These are phyloP conservation scores for Notarius lentiginosus DNA, from an alignment of 2,113 vertebrate genomes.

Conservation along the genomic window DNA sequence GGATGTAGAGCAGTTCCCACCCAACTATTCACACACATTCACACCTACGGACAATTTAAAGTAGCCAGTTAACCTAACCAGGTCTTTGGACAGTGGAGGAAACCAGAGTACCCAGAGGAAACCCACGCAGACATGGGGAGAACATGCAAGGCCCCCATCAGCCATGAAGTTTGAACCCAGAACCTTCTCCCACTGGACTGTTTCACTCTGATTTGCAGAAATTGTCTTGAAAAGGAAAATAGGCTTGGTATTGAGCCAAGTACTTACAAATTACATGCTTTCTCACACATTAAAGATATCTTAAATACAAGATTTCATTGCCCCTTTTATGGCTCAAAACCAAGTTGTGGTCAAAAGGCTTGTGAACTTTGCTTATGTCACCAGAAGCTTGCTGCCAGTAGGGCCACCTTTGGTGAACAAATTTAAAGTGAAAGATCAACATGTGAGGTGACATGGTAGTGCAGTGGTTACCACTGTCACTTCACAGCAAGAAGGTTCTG, in stretches of 20 bases:
- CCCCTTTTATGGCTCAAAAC: background rate
- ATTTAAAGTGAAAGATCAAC: background rate
- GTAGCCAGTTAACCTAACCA: too few relatives aligned
- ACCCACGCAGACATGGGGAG: too few relatives aligned
- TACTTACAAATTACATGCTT: background rate
- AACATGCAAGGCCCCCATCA: too few relatives aligned
- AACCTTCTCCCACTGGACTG: background rate
- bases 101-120: too few relatives aligned
- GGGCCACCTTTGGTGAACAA: background rate
- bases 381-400: background rate
- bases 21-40: too few relatives aligned
- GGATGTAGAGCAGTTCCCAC: too few relatives aligned
- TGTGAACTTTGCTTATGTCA: background rate
- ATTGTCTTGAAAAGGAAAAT: background rate
- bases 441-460: too few relatives aligned
- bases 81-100: too few relatives aligned
- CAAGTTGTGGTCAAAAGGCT: background rate
- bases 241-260: background rate
- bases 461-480: too few relatives aligned
- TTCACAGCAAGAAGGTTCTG: too few relatives aligned
- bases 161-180: too few relatives aligned
- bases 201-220: background rate
- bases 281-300: background rate
- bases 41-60: too few relatives aligned
- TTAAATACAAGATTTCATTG: background rate